These are phyloP conservation scores for Sciurus vulgaris DNA, from an alignment of 2,797 vertebrate species.

Conservation along the genomic window DNA sequence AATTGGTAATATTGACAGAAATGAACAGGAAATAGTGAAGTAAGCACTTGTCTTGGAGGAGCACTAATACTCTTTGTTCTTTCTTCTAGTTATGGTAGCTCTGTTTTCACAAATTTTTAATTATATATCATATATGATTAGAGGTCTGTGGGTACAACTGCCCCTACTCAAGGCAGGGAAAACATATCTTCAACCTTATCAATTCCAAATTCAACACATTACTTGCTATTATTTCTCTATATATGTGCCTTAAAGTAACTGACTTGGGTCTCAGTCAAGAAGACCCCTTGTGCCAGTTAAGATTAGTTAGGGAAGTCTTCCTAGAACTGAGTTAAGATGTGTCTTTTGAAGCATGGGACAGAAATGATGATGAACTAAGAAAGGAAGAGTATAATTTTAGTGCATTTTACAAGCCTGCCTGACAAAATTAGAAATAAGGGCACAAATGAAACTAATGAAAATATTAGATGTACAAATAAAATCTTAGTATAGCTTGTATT, in stretches of 20 bases:
- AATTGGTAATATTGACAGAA: conserved; percentile 19
- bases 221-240: neutral
- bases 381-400: neutral
- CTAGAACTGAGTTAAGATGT: conserved; percentile 23
- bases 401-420: neutral
- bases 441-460: conserved; percentile 58
- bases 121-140: neutral
- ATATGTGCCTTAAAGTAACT: conserved; percentile 30
- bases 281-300: neutral
- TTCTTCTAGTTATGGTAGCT: neutral
- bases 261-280: conserved; percentile 6
- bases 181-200: neutral
- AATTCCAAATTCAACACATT: conserved; percentile 13
- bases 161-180: neutral
- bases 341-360: neutral
- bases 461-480: neutral
- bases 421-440: conserved; percentile 39
- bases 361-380: conserved; percentile 4
- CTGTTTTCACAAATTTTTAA: conserved; percentile 26
- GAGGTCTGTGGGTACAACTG: neutral
- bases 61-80: neutral
- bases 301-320: conserved; percentile 6
- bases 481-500: conserved; percentile 35
- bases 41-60: neutral
- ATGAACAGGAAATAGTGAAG: conserved; percentile 19